A percentile compares a stretch with the other conserved stretches of the same genome.
Evolutionary conservation across 2,113 vertebrate genomes (phyloP).

Genomic region (Dicaeum eximium): DNA sequence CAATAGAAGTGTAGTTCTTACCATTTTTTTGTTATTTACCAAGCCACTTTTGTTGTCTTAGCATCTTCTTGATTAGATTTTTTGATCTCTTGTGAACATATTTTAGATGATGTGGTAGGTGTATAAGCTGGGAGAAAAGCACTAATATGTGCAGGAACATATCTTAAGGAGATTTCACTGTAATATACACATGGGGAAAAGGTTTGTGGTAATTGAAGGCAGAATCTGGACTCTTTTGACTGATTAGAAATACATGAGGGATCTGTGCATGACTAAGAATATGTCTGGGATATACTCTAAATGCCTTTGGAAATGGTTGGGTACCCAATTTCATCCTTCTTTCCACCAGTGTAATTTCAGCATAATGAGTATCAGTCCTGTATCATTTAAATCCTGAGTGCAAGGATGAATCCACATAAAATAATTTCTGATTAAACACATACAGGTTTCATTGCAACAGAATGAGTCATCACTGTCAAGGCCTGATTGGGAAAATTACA

Average conservation of each 20-base stretch:
- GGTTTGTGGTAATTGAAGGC: neutral
- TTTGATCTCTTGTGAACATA: slow-evolving; percentile 1
- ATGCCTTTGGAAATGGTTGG: slow-evolving; percentile 7
- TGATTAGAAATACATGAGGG: neutral
- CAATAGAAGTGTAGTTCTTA: neutral
- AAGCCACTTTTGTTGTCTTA: neutral
- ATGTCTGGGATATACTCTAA: neutral
- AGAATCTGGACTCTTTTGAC: neutral
- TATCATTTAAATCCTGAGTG: slow-evolving; percentile 16
- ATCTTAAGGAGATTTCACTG: neutral
- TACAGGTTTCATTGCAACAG: slow-evolving; percentile 29
- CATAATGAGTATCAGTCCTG: neutral
- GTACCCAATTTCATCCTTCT: neutral
- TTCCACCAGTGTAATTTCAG: slow-evolving; percentile 2
- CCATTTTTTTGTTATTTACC: neutral
- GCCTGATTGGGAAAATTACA: slow-evolving; percentile 59
- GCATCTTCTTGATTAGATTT: neutral
- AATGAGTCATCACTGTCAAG: slow-evolving; percentile 59
- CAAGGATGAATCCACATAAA: slow-evolving; percentile 49
- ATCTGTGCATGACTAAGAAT: neutral
- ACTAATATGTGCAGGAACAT: neutral
- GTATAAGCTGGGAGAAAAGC: neutral
- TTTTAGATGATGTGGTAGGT: neutral
- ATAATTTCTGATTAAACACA: slow-evolving; percentile 53
- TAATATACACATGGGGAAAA: neutral